A percentile compares a stretch with the other conserved stretches of the same genome.
Conservation (phyloP, 2,888 invertebrate genomes). For the Yponomeuta cagnagella region DNA sequence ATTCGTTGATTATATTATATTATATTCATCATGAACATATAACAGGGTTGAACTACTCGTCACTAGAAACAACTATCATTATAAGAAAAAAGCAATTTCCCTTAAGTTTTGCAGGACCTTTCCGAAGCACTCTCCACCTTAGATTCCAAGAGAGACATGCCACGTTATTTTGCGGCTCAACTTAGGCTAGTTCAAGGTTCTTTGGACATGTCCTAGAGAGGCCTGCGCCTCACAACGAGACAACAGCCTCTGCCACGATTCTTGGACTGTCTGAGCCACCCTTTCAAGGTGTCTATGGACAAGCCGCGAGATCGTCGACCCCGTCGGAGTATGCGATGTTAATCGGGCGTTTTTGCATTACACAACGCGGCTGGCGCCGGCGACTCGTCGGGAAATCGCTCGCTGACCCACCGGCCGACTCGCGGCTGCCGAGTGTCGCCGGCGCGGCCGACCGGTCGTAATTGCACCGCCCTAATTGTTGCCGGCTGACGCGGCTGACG, state of each 20-base stretch:
- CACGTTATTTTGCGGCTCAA: neutral
- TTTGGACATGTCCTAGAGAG: neutral
- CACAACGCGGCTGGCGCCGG: slow-evolving; percentile 42
- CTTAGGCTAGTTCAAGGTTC: neutral
- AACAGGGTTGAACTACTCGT: too few species aligned
- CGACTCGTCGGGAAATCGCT: slow-evolving; percentile 54
- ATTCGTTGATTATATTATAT: too few species aligned
- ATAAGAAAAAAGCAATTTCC: too few species aligned
- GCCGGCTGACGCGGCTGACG: slow-evolving; percentile 18
- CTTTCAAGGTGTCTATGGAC: neutral
- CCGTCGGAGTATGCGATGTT: slow-evolving; percentile 45
- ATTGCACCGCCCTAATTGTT: slow-evolving; percentile 70
- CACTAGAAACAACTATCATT: too few species aligned
- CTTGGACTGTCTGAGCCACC: neutral
- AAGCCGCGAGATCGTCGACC: slow-evolving; percentile 39
- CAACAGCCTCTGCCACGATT: neutral
- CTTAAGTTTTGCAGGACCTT: too few species aligned
- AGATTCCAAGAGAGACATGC: neutral
- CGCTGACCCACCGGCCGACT: slow-evolving; percentile 68
- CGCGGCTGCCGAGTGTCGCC: slow-evolving; percentile 36
- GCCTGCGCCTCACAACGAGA: too few species aligned
- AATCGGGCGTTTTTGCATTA: slow-evolving; percentile 58
- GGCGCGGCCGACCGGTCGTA: slow-evolving; percentile 45
- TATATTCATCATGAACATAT: too few species aligned
- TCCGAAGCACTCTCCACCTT: neutral